A percentile compares a stretch with the other conserved stretches of the same genome.
Evolutionary conservation across 1,140 invertebrate genomes (phyloP).

Genomic region (Solenopsis fugax): DNA sequence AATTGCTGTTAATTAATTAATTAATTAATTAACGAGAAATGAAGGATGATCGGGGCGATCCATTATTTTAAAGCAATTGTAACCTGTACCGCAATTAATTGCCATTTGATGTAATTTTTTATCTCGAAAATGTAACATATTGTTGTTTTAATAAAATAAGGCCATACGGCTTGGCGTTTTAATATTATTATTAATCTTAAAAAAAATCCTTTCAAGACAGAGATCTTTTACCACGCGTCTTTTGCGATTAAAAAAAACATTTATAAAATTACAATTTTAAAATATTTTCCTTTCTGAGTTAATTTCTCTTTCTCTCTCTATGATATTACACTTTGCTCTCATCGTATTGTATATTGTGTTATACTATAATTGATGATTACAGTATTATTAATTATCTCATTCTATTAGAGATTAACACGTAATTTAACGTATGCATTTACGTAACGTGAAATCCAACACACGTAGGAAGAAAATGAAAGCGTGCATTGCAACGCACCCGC

Average conservation of each 20-base stretch:
- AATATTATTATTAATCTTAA: slow-evolving; percentile 27
- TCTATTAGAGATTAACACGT: background rate
- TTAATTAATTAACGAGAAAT: background rate
- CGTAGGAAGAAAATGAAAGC: background rate
- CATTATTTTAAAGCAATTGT: background rate
- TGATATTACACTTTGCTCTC: background rate
- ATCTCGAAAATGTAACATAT: slow-evolving; percentile 25
- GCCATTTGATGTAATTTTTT: slow-evolving; percentile 23
- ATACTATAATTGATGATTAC: background rate
- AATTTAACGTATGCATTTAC: slow-evolving; percentile 1
- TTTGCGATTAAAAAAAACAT: background rate
- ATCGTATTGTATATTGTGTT: background rate
- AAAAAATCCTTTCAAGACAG: background rate
- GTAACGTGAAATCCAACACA: slow-evolving; percentile 5
- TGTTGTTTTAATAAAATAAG: slow-evolving; percentile 37
- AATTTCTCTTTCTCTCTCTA: background rate
- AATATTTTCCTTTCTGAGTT: slow-evolving; percentile 4
- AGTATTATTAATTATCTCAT: background rate
- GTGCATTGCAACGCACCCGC: background rate
- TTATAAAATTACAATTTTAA: background rate
- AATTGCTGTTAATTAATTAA: background rate
- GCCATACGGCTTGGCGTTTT: background rate
- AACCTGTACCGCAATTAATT: background rate
- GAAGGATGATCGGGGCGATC: background rate
- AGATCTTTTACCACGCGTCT: background rate